phyloP scores from a whole-genome alignment of 1,140 invertebrate species.

The Rhizoglyphus robini region DNA sequence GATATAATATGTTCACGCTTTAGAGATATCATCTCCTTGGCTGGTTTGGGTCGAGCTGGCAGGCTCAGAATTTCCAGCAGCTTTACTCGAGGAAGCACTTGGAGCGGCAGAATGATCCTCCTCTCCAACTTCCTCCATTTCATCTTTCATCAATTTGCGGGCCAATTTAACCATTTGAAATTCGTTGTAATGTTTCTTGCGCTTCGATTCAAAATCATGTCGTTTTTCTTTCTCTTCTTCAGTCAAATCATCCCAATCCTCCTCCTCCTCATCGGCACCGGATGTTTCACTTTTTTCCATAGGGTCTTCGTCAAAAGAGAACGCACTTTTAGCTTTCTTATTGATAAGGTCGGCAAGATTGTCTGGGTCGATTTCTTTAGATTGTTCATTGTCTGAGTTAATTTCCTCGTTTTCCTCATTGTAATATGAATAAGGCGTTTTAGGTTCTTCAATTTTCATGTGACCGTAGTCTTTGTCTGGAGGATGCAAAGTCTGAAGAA shows the following conservation, averaged over 20 bases:
- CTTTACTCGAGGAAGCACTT: too few species aligned
- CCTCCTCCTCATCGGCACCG: constrained; percentile 44
- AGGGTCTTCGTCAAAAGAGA: background rate
- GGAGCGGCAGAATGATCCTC: too few species aligned
- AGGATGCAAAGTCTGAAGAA: constrained; percentile 92
- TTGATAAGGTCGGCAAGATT: constrained; percentile 42
- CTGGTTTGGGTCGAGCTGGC: too few species aligned
- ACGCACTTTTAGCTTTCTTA: constrained; percentile 37
- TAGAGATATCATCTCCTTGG: too few species aligned
- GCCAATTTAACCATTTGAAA: constrained; percentile 82
- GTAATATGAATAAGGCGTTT: constrained; percentile 80
- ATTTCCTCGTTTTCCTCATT: constrained; percentile 37
- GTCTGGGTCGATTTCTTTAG: constrained; percentile 48
- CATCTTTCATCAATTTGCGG: constrained; percentile 70
- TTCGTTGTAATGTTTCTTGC: constrained; percentile 91
- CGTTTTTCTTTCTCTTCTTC: constrained; percentile 25
- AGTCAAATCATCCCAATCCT: constrained; percentile 34
- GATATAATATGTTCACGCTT: too few species aligned
- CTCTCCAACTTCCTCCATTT: constrained; percentile 66
- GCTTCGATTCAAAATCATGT: constrained; percentile 24
- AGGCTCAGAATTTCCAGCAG: too few species aligned
- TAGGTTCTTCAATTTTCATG: constrained; percentile 98
- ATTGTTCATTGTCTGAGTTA: constrained; percentile 42
- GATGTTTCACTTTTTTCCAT: constrained; percentile 32
- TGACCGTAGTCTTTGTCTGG: constrained; percentile 97